Evolutionary conservation across 2,888 invertebrate species (phyloP).

Genomic region (Polyommatus iphigenia): DNA sequence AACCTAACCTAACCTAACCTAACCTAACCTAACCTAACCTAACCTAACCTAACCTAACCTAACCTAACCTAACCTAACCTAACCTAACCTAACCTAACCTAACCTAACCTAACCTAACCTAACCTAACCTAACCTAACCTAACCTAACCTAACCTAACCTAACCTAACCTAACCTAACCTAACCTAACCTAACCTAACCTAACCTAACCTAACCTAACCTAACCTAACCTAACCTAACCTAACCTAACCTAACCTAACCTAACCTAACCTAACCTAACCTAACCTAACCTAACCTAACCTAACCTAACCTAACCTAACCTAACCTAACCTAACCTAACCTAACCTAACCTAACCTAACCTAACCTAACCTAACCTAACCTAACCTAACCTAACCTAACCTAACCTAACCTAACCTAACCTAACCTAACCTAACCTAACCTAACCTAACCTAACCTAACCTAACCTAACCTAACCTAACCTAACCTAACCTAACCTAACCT

Average conservation of each 20-base stretch:
- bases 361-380: conserved; percentile 41
- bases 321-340: conserved; percentile 41
- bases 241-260: conserved; percentile 40
- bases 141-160: conserved; percentile 37
- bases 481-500: no score
- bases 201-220: conserved; percentile 37
- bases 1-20: conserved; percentile 36
- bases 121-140: conserved; percentile 34
- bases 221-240: conserved; percentile 40
- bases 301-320: conserved; percentile 40
- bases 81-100: conserved; percentile 20
- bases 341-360: conserved; percentile 40
- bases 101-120: conserved; percentile 20
- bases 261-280: conserved; percentile 34
- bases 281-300: conserved; percentile 40
- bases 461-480: no score
- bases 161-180: no score
- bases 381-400: conserved; percentile 40
- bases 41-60: conserved; percentile 15
- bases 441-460: no score
- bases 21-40: conserved; percentile 20
- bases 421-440: conserved; percentile 39
- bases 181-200: conserved; percentile 36
- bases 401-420: conserved; percentile 39
- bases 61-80: conserved; percentile 20